These are phyloP conservation scores for Eumaeus atala DNA, from an alignment of 1,140 invertebrate species.

Conservation along the genomic window DNA sequence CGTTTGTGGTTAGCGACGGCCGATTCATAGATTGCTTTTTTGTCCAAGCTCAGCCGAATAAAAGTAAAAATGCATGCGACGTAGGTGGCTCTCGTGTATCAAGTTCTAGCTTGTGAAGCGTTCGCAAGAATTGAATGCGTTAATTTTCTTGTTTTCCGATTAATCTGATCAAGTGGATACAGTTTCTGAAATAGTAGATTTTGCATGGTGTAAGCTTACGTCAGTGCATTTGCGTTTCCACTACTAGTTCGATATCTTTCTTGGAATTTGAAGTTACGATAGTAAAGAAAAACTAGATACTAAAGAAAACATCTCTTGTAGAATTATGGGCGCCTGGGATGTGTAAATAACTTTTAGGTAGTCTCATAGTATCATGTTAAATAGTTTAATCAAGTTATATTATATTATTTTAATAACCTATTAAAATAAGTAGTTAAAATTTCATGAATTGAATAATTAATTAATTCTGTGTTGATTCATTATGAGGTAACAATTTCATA, in stretches of 20 bases:
- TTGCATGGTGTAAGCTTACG: slow-evolving; percentile 15
- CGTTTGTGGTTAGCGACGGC: slow-evolving; percentile 35
- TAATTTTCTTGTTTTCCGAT: slow-evolving; percentile 36
- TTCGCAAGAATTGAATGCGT: slow-evolving; percentile 43
- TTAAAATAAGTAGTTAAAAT: no score
- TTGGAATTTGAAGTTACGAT: background rate
- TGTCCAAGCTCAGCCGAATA: slow-evolving; percentile 47
- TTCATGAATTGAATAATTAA: no score
- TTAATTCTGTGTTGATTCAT: no score
- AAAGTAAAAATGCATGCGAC: slow-evolving; percentile 46
- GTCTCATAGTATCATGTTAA: no score
- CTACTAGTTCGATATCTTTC: no score
- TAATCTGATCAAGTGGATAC: slow-evolving; percentile 36
- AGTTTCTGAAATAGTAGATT: slow-evolving; percentile 22
- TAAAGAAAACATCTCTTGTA: no score
- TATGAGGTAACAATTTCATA: background rate
- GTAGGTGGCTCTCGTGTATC: slow-evolving; percentile 53
- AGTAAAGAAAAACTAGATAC: no score
- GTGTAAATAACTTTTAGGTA: no score
- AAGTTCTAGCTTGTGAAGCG: slow-evolving; percentile 38
- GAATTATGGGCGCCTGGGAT: background rate
- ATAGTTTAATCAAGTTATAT: no score
- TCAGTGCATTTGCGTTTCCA: no score
- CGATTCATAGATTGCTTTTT: slow-evolving; percentile 68
- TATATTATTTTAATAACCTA: no score